Percentiles rank a stretch among this genome's conserved stretches.
phyloP scores from a whole-genome alignment of 2,888 invertebrate species.

The Nemurella pictetii region DNA sequence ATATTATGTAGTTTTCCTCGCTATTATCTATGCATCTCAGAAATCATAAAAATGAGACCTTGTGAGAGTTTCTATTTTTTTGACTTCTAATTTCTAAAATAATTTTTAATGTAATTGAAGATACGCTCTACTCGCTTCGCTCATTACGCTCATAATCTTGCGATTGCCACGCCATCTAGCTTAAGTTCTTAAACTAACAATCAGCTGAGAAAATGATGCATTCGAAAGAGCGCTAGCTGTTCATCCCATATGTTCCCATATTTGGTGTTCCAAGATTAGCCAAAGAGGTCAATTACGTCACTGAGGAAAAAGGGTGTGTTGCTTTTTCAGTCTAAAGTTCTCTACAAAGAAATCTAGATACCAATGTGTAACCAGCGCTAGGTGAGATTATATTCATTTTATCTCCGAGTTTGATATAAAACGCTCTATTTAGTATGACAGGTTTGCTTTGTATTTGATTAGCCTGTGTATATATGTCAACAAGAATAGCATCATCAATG shows the following conservation, averaged over 20 bases:
- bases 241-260: slow-evolving; percentile 12
- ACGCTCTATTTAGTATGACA: neutral
- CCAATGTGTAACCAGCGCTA: neutral
- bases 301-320: neutral
- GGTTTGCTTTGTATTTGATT: neutral
- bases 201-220: neutral
- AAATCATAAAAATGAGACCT: no score
- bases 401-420: neutral
- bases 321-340: neutral
- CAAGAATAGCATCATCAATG: neutral
- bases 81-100: no score
- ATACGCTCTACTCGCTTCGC: no score
- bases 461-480: neutral
- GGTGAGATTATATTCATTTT: neutral
- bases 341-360: neutral
- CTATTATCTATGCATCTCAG: no score
- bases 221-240: neutral
- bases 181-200: no score
- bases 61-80: no score
- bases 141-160: no score
- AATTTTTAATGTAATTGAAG: no score
- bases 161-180: neutral
- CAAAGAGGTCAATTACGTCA: slow-evolving; percentile 24
- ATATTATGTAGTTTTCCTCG: no score
- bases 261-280: slow-evolving; percentile 9